Evolutionary conservation across 1,140 invertebrate species (phyloP).

Genomic region (Yoshiicerus persimilis): DNA sequence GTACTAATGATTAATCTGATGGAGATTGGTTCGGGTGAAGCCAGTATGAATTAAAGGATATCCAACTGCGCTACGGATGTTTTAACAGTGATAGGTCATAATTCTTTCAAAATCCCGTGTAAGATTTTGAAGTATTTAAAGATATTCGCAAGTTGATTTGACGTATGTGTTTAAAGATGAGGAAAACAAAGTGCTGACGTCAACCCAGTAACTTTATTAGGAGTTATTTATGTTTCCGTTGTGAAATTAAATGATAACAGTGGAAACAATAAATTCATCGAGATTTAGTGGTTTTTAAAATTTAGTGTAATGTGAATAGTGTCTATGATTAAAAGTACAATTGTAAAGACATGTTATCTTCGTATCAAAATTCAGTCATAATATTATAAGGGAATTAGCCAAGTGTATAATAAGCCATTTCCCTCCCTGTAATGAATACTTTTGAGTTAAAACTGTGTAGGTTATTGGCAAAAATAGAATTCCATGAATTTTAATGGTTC

Average conservation of each 20-base stretch:
- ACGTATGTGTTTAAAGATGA: not conserved
- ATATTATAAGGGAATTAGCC: not conserved
- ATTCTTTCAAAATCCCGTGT: not conserved
- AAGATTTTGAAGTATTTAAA: not conserved
- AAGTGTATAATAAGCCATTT: not conserved
- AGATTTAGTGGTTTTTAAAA: slow-evolving; percentile 7
- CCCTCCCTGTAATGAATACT: not conserved
- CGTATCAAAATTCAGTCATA: not conserved
- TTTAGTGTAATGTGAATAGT: not conserved
- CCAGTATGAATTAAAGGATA: not conserved
- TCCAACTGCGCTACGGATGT: not conserved
- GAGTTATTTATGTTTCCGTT: slow-evolving; percentile 1
- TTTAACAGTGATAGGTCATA: not conserved
- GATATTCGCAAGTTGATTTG: not conserved
- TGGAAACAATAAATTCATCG: not conserved
- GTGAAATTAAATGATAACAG: slow-evolving; percentile 10
- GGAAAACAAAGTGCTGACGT: not conserved
- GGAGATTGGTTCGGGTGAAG: not conserved
- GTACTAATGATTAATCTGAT: not conserved
- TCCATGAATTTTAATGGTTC: not conserved
- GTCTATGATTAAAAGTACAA: slow-evolving; percentile 12
- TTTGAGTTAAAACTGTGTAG: not conserved
- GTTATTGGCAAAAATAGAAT: not conserved
- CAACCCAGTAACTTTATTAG: not conserved
- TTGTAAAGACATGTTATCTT: not conserved